Conservation (phyloP, 2,113 vertebrate species). For the Podilymbus podiceps region DNA sequence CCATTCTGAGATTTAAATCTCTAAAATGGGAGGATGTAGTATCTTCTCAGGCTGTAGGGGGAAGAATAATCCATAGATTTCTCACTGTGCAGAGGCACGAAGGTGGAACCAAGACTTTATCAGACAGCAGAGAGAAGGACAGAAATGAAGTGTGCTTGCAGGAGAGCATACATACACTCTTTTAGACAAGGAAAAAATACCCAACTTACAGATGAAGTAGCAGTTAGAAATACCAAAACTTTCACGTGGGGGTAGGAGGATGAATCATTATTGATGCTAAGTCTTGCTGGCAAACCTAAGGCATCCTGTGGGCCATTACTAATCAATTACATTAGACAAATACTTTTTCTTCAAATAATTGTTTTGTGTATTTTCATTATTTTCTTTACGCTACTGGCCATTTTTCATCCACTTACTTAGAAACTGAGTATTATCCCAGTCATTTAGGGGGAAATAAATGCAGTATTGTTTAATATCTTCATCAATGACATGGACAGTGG, state of each 20-base stretch:
- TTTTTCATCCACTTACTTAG: neutral
- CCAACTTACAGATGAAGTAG: neutral
- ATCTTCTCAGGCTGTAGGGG: neutral
- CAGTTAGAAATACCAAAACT: neutral
- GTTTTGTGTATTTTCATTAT: neutral
- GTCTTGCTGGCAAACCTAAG: neutral
- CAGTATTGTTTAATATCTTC: neutral
- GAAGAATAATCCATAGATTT: neutral
- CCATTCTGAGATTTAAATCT: neutral
- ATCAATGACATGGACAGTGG: too few species aligned
- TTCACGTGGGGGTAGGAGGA: neutral
- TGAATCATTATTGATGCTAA: neutral
- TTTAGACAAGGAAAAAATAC: neutral
- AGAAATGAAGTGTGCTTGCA: neutral
- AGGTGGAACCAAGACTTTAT: neutral
- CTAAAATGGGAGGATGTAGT: neutral
- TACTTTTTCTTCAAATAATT: neutral
- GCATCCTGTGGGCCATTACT: neutral
- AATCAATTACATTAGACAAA: neutral
- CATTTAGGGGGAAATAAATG: neutral
- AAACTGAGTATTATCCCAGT: neutral
- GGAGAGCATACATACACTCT: neutral
- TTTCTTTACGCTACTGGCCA: neutral
- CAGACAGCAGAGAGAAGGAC: neutral
- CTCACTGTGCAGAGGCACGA: neutral